Conservation (phyloP, 2,888 invertebrate genomes). For the Idaea straminata region DNA sequence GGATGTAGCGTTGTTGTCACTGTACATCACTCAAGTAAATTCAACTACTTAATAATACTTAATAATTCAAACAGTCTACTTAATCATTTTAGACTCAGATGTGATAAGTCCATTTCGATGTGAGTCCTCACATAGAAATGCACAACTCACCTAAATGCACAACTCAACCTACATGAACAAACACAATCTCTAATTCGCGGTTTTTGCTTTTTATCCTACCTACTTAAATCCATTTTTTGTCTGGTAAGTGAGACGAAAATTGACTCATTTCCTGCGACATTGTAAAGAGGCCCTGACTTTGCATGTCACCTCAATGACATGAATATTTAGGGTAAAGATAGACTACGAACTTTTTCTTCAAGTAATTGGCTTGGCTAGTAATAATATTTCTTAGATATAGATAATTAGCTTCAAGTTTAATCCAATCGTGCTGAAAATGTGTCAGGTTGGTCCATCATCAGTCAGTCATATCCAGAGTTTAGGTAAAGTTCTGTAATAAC, state of each 20-base stretch:
- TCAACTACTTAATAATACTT: no score
- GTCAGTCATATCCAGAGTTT: no score
- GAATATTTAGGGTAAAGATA: slow-evolving; percentile 9
- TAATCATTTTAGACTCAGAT: not conserved
- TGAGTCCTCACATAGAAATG: not conserved
- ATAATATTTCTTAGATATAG: no score
- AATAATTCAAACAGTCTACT: no score
- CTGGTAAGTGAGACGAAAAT: slow-evolving; percentile 30
- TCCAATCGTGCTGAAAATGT: no score
- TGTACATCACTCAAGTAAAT: no score
- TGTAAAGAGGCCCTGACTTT: slow-evolving; percentile 45
- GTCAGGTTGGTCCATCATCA: no score
- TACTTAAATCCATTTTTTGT: slow-evolving; percentile 19
- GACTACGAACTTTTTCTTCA: not conserved
- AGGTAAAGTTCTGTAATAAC: no score
- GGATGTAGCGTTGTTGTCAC: no score
- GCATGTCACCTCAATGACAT: slow-evolving; percentile 48
- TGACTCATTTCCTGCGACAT: slow-evolving; percentile 56
- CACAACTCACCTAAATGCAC: not conserved
- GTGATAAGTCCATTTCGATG: no score
- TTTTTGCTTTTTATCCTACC: not conserved
- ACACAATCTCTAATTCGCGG: not conserved
- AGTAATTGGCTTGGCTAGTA: no score
- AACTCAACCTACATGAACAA: not conserved
- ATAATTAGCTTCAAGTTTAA: no score